Conservation (phyloP, 2,113 vertebrate species). For the Onychostoma macrolepis region DNA sequence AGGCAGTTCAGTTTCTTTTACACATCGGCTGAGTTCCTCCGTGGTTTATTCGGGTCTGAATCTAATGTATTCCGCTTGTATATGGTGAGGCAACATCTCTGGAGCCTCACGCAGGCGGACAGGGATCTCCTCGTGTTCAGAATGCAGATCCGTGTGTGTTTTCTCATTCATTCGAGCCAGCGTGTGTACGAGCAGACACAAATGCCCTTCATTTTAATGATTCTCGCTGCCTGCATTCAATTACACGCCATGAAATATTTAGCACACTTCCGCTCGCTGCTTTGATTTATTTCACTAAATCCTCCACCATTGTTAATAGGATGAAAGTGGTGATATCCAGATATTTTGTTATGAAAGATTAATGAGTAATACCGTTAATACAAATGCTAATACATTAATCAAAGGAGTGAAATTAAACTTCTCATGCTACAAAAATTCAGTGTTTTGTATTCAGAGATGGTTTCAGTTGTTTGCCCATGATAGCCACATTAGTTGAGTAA, state of each 20-base stretch:
- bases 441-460: background rate
- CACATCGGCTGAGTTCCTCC: background rate
- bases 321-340: background rate
- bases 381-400: constrained; percentile 7
- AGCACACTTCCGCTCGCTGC: constrained; percentile 57
- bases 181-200: constrained; percentile 71
- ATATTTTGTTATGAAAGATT: constrained; percentile 25
- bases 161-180: constrained; percentile 71
- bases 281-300: constrained; percentile 24
- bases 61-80: background rate
- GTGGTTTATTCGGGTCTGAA: background rate
- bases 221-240: constrained; percentile 64
- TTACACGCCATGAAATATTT: constrained; percentile 66
- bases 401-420: constrained; percentile 22
- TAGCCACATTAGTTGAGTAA: too few species aligned
- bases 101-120: constrained; percentile 62
- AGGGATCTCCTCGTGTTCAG: constrained; percentile 43
- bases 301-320: constrained; percentile 1
- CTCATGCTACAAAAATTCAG: background rate
- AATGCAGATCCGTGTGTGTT: constrained; percentile 62
- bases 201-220: constrained; percentile 77
- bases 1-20: background rate
- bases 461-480: background rate
- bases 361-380: constrained; percentile 10
- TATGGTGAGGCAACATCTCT: background rate